phyloP scores from a whole-genome alignment of 2,888 invertebrate genomes.

The Pheosia tremula region DNA sequence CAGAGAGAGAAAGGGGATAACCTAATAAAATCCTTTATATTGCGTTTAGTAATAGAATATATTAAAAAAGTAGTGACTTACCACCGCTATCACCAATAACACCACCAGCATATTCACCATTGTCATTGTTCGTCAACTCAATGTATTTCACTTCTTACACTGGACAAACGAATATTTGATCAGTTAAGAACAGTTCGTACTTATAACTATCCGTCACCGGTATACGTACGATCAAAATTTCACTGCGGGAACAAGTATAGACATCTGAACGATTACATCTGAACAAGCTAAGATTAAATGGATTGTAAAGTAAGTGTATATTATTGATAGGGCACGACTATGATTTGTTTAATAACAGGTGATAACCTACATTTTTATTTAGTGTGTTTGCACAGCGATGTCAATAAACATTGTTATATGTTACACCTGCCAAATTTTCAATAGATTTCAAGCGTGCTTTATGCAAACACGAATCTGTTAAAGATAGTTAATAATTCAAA shows the following conservation, averaged over 20 bases:
- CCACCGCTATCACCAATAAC: slow-evolving; percentile 49
- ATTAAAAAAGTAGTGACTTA: slow-evolving; percentile 49
- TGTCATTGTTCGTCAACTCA: slow-evolving; percentile 44
- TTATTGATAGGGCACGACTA: slow-evolving; percentile 50
- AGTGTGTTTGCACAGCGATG: slow-evolving; percentile 30
- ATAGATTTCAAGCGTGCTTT: slow-evolving; percentile 15
- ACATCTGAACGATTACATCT: slow-evolving; percentile 52
- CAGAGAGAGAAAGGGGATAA: too few species aligned
- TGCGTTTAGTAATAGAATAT: too few species aligned
- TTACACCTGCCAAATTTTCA: slow-evolving; percentile 31
- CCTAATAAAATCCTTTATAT: too few species aligned
- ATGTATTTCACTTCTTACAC: slow-evolving; percentile 60
- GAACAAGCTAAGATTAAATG: slow-evolving; percentile 34
- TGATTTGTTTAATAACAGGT: slow-evolving; percentile 47
- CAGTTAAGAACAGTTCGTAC: slow-evolving; percentile 63
- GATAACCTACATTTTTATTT: slow-evolving; percentile 56
- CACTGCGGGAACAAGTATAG: slow-evolving; percentile 29
- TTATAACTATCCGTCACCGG: slow-evolving; percentile 40
- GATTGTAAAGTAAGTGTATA: slow-evolving; percentile 31
- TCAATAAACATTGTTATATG: slow-evolving; percentile 27
- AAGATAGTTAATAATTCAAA: slow-evolving; percentile 23
- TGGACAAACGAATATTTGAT: slow-evolving; percentile 66
- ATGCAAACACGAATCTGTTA: slow-evolving; percentile 27
- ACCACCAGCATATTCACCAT: slow-evolving; percentile 53
- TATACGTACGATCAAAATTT: slow-evolving; percentile 39